Evolutionary conservation across 2,888 invertebrate species (phyloP).

Genomic region (Asteroscopus sphinx): DNA sequence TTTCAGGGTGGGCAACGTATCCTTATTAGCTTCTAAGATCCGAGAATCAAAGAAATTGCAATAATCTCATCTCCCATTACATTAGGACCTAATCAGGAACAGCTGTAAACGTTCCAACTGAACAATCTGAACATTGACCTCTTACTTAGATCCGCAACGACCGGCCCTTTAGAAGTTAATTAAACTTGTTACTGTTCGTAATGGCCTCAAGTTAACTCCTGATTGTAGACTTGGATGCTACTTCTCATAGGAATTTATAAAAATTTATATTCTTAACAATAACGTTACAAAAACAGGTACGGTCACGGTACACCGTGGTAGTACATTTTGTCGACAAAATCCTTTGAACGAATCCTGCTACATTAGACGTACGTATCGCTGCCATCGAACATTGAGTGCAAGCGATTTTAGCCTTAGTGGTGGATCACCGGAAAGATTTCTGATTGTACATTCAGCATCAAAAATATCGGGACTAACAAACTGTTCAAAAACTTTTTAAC

Average conservation of each 20-base stretch:
- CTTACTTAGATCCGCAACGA: not conserved
- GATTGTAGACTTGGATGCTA: not conserved
- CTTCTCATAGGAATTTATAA: not conserved
- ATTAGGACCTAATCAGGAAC: conserved; percentile 2
- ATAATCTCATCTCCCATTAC: too few species aligned
- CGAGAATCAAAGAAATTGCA: not conserved
- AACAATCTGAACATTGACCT: conserved; percentile 6
- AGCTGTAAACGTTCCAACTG: conserved; percentile 6
- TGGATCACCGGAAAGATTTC: too few species aligned
- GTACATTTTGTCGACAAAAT: too few species aligned
- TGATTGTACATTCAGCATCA: too few species aligned
- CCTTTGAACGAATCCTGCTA: too few species aligned
- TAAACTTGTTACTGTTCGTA: conserved; percentile 5
- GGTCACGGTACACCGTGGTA: too few species aligned
- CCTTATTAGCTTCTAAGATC: not conserved
- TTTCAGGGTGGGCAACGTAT: too few species aligned
- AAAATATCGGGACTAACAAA: too few species aligned
- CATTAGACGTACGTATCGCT: too few species aligned
- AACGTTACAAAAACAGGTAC: not conserved
- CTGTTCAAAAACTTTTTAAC: too few species aligned
- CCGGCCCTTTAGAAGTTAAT: conserved; percentile 7
- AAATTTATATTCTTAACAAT: not conserved
- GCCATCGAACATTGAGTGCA: too few species aligned
- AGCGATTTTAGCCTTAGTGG: too few species aligned
- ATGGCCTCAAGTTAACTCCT: not conserved